Conservation (phyloP, 2,888 invertebrate genomes). For the Tetrapedia diversipes region DNA sequence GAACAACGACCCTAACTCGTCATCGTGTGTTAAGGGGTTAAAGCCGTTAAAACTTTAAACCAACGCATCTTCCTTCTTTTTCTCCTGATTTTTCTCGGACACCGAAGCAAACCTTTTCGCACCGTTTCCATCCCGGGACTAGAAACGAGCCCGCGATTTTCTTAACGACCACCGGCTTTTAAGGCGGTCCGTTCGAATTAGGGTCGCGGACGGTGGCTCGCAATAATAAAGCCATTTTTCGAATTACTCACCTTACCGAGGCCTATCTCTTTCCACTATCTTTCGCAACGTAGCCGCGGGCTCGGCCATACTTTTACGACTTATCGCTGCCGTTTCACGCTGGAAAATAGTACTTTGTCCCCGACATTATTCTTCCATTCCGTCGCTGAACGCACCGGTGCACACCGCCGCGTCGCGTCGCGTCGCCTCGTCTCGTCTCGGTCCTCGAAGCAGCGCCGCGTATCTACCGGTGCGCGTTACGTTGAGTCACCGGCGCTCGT, state of each 20-base stretch:
- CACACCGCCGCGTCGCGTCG: no score
- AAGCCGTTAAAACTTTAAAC: no score
- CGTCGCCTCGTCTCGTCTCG: no score
- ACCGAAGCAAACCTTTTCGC: not conserved
- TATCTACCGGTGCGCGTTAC: slow-evolving; percentile 10
- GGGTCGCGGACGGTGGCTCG: slow-evolving; percentile 18
- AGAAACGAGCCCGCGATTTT: slow-evolving; percentile 2
- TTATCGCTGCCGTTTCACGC: slow-evolving; percentile 46
- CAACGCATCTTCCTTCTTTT: no score
- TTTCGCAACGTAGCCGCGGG: slow-evolving; percentile 41
- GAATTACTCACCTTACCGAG: slow-evolving; percentile 31
- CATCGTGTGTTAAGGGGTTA: no score
- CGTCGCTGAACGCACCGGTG: slow-evolving; percentile 53
- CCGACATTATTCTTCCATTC: slow-evolving; percentile 58
- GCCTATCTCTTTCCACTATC: slow-evolving; percentile 44
- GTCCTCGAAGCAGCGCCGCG: slow-evolving; percentile 14
- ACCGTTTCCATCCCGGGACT: not conserved
- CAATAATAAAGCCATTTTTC: slow-evolving; percentile 37
- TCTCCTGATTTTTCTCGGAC: not conserved
- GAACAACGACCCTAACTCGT: no score
- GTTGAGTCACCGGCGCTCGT: slow-evolving; percentile 17
- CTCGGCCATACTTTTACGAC: slow-evolving; percentile 41
- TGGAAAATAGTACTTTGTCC: slow-evolving; percentile 43
- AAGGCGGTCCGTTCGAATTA: slow-evolving; percentile 1
- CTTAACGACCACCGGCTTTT: not conserved